Evolutionary conservation across 2,113 vertebrate species (phyloP), one percentile per base, ranked within the genome.

Genomic region (Heloderma charlesbogerti): DNA sequence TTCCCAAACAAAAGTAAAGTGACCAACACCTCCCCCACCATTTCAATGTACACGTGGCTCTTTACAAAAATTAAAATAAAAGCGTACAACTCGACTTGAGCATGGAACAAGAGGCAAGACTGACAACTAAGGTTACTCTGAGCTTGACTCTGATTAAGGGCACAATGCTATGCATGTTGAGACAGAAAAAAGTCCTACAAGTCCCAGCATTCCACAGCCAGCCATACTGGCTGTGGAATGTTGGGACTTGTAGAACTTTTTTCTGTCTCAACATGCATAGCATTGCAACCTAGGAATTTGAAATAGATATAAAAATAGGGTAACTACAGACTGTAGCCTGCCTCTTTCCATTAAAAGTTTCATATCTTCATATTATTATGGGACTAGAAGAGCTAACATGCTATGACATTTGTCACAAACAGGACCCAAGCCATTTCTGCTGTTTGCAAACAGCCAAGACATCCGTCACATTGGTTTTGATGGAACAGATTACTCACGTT

Each of bases 401-500:
- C 1, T 20, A 5, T 92, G 80, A 78, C 83, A 95, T 90, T 94
- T 94, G 89, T 90, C 90, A 43, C 95, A 84, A 40, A 95, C 95
- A 99, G 99, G 98, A 92, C 98, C 98, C 60, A 96, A 95, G 22
- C 97, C 98, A 0, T 98, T 98, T 96, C 94, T 99, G 86, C 94
- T 99, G 27, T 98, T 99, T 95, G 98, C 98, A 93, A 98, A 98
- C 96, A 94, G 96, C 87, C 97, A 96, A 93, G 98, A 99, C 74
- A 97, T 99, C 45, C 96, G 97, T 27, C 96, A 94, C 88, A 96
- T 99, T 45, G 93, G 95, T 94, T 97, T 97, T 89, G 98, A 99
- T 93, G 99, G 98, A 81, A 97, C 97, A 9, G 96, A 94, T 87
- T 98, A 98, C 48, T 86, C 94, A 92, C 97, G 88, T 89, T 91